Evolutionary conservation across 2,888 invertebrate species (phyloP).

Genomic region (Plebejus melissa): DNA sequence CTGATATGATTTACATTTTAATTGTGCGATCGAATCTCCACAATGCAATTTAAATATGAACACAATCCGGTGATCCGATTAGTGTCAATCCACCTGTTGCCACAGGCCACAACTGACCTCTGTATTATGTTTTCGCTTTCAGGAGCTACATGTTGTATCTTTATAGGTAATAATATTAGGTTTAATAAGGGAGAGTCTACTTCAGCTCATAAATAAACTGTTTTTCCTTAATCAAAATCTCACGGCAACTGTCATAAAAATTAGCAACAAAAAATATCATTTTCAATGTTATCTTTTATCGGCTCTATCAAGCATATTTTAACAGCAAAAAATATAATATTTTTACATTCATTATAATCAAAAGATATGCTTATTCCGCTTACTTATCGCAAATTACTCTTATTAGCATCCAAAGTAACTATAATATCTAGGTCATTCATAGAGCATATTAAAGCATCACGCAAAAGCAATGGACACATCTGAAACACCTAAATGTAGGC

Average conservation of each 20-base stretch:
- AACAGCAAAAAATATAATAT: not conserved
- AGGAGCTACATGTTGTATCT: not conserved
- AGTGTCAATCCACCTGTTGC: not conserved
- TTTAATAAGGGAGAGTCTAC: too few species aligned
- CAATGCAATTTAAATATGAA: not conserved
- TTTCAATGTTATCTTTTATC: not conserved
- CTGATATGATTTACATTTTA: not conserved
- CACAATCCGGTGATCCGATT: not conserved
- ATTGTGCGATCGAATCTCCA: not conserved
- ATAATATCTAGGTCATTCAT: not conserved
- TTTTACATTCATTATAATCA: too few species aligned
- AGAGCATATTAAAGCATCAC: not conserved
- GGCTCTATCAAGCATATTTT: not conserved
- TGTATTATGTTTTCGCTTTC: not conserved
- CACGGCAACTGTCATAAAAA: too few species aligned
- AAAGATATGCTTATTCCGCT: too few species aligned
- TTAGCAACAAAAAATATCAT: not conserved
- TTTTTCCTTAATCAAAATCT: too few species aligned
- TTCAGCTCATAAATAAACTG: too few species aligned
- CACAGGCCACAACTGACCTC: not conserved
- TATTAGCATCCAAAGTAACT: not conserved
- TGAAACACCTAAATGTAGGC: not conserved
- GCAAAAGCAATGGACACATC: not conserved
- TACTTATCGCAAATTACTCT: too few species aligned
- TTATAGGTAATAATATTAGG: not conserved